Evolutionary conservation across 2,113 vertebrate species (phyloP).

Genomic region (Gallinago jamesoni): DNA sequence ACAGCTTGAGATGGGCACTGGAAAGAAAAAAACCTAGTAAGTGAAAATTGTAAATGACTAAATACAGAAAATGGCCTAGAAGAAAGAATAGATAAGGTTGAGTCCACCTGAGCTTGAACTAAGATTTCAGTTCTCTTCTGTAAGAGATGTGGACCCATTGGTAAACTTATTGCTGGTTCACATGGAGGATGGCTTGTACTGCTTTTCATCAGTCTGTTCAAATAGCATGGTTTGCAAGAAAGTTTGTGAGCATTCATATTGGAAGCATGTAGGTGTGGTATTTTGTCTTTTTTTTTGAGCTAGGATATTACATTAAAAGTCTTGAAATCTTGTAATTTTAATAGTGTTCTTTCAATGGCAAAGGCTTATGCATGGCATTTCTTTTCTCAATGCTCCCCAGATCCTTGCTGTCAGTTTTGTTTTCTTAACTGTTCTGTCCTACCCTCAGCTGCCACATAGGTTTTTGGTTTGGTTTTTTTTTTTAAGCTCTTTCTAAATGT

Average conservation of each 20-base stretch:
- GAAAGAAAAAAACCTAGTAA: background rate
- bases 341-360: background rate
- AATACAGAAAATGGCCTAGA: background rate
- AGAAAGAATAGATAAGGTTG: background rate
- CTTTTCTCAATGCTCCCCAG: background rate
- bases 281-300: background rate
- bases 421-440: background rate
- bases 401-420: background rate
- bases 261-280: background rate
- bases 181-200: background rate
- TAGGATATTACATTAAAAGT: background rate
- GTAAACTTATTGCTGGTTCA: background rate
- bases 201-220: background rate
- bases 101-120: background rate
- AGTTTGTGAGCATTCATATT: background rate
- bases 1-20: background rate
- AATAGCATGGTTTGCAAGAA: background rate
- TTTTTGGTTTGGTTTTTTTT: background rate
- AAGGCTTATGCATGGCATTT: background rate
- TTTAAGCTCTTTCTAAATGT: background rate
- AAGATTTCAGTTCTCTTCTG: background rate
- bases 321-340: background rate
- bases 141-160: background rate
- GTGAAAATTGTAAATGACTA: background rate
- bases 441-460: background rate